phyloP scores from a whole-genome alignment of 2,113 vertebrate species.

The Andinoacara biseriatus region DNA sequence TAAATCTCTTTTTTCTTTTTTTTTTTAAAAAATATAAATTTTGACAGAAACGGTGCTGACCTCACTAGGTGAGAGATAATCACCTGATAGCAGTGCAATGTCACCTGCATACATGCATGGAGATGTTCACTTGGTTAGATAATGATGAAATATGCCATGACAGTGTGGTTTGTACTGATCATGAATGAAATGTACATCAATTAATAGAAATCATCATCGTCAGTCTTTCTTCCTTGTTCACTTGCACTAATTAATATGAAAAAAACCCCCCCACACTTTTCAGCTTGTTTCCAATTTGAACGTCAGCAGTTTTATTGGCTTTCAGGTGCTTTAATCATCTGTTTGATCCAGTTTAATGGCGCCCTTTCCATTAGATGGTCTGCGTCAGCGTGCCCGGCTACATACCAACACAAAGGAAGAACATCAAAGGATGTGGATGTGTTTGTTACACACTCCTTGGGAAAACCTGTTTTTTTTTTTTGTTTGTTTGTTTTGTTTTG shows the following conservation, averaged over 20 bases:
- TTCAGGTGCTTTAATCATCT: conserved; percentile 21
- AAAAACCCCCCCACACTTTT: not conserved
- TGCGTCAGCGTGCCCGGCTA: not conserved
- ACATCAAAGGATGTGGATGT: conserved; percentile 18
- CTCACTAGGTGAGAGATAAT: conserved; percentile 29
- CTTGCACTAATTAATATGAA: not conserved
- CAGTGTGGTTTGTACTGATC: not conserved
- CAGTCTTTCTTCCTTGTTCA: not conserved
- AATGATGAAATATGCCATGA: conserved; percentile 12
- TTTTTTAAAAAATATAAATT: too few species aligned
- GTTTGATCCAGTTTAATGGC: conserved; percentile 25
- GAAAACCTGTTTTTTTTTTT: conserved; percentile 5
- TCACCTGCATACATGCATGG: not conserved
- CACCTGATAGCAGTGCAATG: conserved; percentile 6
- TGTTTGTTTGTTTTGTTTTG: not conserved
- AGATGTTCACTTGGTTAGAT: not conserved
- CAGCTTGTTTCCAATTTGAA: conserved; percentile 12
- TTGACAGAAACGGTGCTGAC: not conserved
- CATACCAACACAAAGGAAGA: conserved; percentile 11
- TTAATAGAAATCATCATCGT: not conserved
- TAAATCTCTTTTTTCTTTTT: too few species aligned
- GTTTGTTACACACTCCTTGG: conserved; percentile 26
- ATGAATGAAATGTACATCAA: not conserved
- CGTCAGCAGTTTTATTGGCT: conserved; percentile 5
- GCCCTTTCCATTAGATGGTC: conserved; percentile 2